These are phyloP conservation scores for Holotrichia oblita DNA, from an alignment of 1,140 invertebrate genomes.

Conservation along the genomic window DNA sequence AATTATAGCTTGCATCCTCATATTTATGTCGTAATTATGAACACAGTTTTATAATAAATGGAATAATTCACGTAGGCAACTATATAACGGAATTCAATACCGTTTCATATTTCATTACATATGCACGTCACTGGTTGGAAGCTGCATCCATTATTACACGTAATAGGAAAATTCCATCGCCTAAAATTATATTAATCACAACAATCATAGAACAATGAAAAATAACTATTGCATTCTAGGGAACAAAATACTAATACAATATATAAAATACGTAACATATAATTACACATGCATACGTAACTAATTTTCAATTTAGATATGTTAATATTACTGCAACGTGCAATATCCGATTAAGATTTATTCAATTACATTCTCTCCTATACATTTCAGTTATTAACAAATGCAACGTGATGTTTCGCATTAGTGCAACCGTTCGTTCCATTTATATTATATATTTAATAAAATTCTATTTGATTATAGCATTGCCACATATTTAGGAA, in stretches of 20 bases:
- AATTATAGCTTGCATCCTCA: too few relatives aligned
- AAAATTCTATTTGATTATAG: neutral
- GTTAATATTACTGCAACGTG: slow-evolving; percentile 1
- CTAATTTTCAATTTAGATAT: slow-evolving; percentile 32
- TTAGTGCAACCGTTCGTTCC: neutral
- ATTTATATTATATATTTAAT: neutral
- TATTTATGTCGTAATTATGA: too few relatives aligned
- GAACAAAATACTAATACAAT: neutral
- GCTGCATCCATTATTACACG: neutral
- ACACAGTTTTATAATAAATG: neutral
- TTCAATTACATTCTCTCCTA: neutral
- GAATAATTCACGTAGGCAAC: neutral
- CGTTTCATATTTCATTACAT: neutral
- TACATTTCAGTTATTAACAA: neutral
- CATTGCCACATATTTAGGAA: neutral
- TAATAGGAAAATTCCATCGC: neutral
- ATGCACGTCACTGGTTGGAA: neutral
- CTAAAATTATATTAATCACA: slow-evolving; percentile 8
- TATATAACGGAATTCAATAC: neutral
- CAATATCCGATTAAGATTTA: neutral
- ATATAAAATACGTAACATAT: neutral
- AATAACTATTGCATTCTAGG: neutral
- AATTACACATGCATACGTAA: slow-evolving; percentile 5
- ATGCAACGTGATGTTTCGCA: neutral
- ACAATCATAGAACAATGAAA: neutral